Percentiles rank a stretch among this genome's conserved stretches.
Evolutionary conservation across 2,888 invertebrate genomes (phyloP).

Genomic region (Acanthosoma haemorrhoidale): DNA sequence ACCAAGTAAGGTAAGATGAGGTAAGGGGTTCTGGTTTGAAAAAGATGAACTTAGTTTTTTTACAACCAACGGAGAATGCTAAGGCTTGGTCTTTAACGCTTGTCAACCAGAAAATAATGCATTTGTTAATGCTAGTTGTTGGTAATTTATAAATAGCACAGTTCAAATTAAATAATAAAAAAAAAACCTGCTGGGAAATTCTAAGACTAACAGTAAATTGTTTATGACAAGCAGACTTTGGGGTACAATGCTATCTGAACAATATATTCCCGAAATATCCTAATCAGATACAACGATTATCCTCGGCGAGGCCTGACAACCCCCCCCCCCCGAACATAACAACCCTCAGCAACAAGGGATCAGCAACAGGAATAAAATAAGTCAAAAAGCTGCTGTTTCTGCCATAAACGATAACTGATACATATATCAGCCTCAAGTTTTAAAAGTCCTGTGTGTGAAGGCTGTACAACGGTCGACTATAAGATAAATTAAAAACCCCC

Average conservation of each 20-base stretch:
- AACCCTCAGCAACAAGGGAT: background rate
- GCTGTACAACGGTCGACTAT: background rate
- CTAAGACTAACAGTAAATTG: too few relatives aligned
- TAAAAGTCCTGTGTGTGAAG: slow-evolving; percentile 2
- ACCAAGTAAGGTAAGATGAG: too few relatives aligned
- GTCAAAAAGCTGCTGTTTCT: slow-evolving; percentile 5
- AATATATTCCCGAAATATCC: background rate
- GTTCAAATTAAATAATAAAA: too few relatives aligned
- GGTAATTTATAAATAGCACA: too few relatives aligned
- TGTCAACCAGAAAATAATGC: too few relatives aligned
- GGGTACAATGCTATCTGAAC: background rate
- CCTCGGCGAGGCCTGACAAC: too few relatives aligned
- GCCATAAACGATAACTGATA: background rate
- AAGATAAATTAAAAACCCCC: slow-evolving; percentile 25
- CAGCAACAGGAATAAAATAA: slow-evolving; percentile 5
- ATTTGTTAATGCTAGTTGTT: too few relatives aligned
- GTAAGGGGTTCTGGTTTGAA: too few relatives aligned
- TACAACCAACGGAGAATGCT: too few relatives aligned
- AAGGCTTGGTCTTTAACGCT: too few relatives aligned
- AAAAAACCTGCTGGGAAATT: too few relatives aligned
- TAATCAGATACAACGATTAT: background rate
- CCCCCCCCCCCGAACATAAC: background rate
- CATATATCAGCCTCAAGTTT: slow-evolving; percentile 1
- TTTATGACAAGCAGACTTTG: background rate
- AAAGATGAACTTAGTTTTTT: too few relatives aligned